Base-by-base conservation (phyloP, 2,888 invertebrate genomes). In the Melanostoma mellinum region DNA sequence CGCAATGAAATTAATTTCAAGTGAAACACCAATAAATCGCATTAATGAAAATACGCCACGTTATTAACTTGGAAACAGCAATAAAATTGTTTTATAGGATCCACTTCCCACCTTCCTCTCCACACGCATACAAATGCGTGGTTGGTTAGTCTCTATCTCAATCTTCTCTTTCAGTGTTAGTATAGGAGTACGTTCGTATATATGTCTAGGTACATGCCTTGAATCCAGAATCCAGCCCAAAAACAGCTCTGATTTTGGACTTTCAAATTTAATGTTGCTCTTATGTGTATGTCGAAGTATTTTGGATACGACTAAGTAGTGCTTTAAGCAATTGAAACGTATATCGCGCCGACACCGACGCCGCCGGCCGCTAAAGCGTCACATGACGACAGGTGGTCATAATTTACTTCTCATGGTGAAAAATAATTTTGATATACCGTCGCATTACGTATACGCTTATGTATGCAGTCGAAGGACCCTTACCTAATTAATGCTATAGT, bases 1-100 rank as follows among this genome's bases (percentile, higher is more conserved):
- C 61, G 79, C 73, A 68, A 79, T 79, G 55, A 79, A 79, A 79
- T 68, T 79, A 79, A 79, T 79, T 79, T 68, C 73, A 61, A 79
- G 79, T 73, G 55, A 79, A 79, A 79, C 79, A 67, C 79, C 73
- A 79, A 79, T 73, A 79, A 79, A 79, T 79, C 79, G 79, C 68
- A 68, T 79, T 79, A 73, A 79, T 79, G 78, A 73, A 71, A 77
- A 63, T 71, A 71, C 71, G 71, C 63, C 77, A 65, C 77, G 71
- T 77, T 77, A 77, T 77, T 71, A 77, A 73, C 68, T 68, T 68
- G 73, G 78, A 79, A 73, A 79, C 73, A 68, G 78, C 61, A 78
- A 78, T 78, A 73, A 79, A 73, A 79, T 73, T 73, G 67, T 77
- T 77, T 77, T 65, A 77, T 77, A 56, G 71, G 56, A 48, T 61